Evolutionary conservation across 2,888 invertebrate species (phyloP).

Genomic region (Leptopilina myrica): DNA sequence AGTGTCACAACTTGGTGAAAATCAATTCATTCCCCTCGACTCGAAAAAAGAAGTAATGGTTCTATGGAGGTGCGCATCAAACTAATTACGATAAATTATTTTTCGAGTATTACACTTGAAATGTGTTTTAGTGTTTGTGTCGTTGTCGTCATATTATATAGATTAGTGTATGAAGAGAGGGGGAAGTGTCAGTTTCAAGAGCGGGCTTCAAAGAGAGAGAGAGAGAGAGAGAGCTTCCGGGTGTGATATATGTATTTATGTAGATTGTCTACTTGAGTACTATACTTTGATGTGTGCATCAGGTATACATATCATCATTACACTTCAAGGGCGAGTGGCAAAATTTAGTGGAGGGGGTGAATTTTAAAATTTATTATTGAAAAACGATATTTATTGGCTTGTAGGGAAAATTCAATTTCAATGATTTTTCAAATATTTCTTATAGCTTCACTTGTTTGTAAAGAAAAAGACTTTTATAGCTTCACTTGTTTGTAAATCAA

Average conservation of each 20-base stretch:
- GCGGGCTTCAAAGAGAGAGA: conserved; percentile 11
- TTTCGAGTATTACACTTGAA: background rate
- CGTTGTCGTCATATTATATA: too few relatives aligned
- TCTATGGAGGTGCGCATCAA: background rate
- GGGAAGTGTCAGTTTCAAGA: conserved; percentile 16
- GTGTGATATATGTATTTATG: conserved; percentile 25
- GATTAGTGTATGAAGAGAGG: background rate
- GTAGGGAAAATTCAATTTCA: too few relatives aligned
- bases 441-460: too few relatives aligned
- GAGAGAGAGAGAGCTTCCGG: background rate
- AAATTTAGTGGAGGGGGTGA: too few relatives aligned
- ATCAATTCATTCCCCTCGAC: background rate
- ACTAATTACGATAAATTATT: conserved; percentile 39
- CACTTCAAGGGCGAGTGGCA: too few relatives aligned
- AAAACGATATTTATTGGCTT: too few relatives aligned
- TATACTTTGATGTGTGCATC: background rate
- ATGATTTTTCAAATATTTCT: too few relatives aligned
- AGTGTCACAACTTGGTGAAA: conserved; percentile 27
- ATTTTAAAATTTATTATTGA: too few relatives aligned
- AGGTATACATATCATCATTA: conserved; percentile 7
- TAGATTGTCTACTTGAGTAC: background rate
- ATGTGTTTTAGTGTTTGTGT: background rate
- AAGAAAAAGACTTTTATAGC: too few relatives aligned
- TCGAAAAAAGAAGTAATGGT: background rate
- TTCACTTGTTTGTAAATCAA: too few relatives aligned